Percentiles rank a stretch among this genome's conserved stretches.
Conservation (phyloP, 2,888 invertebrate species). For the Deilephila elpenor region DNA sequence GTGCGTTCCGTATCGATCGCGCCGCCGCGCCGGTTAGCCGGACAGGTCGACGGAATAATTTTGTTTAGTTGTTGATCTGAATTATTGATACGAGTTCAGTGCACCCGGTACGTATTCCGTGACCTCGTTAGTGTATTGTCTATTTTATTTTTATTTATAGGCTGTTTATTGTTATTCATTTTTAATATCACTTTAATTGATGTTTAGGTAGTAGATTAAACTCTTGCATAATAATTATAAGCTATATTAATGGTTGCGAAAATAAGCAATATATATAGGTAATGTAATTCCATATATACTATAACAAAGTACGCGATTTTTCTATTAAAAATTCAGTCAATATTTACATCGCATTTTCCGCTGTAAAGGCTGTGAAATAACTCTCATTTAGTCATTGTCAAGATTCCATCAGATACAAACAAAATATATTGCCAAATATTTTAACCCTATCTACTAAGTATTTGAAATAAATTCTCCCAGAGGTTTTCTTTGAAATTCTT, state of each 20-base stretch:
- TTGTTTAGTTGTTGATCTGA: slow-evolving; percentile 44
- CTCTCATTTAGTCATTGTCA: neutral
- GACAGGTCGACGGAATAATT: slow-evolving; percentile 42
- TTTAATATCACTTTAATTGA: too few relatives aligned
- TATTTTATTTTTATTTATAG: neutral
- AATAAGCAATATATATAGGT: too few relatives aligned
- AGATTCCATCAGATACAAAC: slow-evolving; percentile 1
- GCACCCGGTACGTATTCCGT: slow-evolving; percentile 36
- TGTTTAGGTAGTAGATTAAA: too few relatives aligned
- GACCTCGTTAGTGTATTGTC: slow-evolving; percentile 18
- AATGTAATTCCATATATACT: too few relatives aligned
- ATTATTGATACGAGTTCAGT: slow-evolving; percentile 41
- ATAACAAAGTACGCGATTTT: too few relatives aligned
- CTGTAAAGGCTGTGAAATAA: neutral
- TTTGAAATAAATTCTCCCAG: neutral
- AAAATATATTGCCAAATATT: slow-evolving; percentile 18
- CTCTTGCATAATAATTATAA: too few relatives aligned
- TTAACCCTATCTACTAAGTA: slow-evolving; percentile 7
- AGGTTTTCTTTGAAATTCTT: neutral
- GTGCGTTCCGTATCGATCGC: slow-evolving; percentile 50
- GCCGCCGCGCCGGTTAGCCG: slow-evolving; percentile 38
- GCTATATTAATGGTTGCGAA: too few relatives aligned
- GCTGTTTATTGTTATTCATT: too few relatives aligned
- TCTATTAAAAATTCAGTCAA: neutral
- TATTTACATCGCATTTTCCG: neutral